Evolutionary conservation across 2,113 vertebrate species (phyloP).

Genomic region (Nerophis ophidion): DNA sequence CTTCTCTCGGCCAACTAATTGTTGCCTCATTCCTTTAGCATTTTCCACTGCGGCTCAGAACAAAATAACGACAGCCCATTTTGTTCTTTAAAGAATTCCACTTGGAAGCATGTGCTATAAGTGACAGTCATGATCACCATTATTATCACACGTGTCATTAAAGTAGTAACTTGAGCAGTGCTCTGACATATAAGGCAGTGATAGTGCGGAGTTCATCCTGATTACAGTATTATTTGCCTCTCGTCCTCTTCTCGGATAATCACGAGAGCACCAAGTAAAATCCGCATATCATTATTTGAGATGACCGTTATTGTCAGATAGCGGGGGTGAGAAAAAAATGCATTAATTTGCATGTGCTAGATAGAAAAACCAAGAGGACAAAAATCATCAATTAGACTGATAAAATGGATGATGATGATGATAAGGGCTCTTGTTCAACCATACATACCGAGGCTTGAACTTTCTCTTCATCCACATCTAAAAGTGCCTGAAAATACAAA

Average conservation of each 20-base stretch:
- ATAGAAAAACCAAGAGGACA: constrained; percentile 87
- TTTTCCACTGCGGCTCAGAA: constrained; percentile 35
- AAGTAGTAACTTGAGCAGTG: background rate
- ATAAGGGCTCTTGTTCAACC: constrained; percentile 78
- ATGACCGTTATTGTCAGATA: constrained; percentile 86
- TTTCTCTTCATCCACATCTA: constrained; percentile 29
- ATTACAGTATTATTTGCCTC: constrained; percentile 22
- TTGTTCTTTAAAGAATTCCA: constrained; percentile 2
- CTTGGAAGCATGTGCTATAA: background rate
- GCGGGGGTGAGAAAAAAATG: constrained; percentile 65
- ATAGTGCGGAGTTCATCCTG: background rate
- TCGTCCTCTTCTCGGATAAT: constrained; percentile 30
- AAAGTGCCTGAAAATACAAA: background rate
- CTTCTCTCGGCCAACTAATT: constrained; percentile 65
- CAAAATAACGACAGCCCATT: constrained; percentile 21
- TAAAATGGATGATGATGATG: constrained; percentile 64
- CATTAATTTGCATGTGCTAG: constrained; percentile 88
- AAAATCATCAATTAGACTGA: constrained; percentile 96
- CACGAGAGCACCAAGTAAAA: constrained; percentile 37
- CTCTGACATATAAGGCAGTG: background rate
- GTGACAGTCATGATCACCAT: background rate
- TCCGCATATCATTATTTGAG: constrained; percentile 56
- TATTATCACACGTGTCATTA: background rate
- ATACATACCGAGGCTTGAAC: constrained; percentile 56
- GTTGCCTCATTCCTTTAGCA: constrained; percentile 48